Base-by-base conservation (phyloP, 2,797 vertebrate species). In the Decapterus maruadsi region DNA sequence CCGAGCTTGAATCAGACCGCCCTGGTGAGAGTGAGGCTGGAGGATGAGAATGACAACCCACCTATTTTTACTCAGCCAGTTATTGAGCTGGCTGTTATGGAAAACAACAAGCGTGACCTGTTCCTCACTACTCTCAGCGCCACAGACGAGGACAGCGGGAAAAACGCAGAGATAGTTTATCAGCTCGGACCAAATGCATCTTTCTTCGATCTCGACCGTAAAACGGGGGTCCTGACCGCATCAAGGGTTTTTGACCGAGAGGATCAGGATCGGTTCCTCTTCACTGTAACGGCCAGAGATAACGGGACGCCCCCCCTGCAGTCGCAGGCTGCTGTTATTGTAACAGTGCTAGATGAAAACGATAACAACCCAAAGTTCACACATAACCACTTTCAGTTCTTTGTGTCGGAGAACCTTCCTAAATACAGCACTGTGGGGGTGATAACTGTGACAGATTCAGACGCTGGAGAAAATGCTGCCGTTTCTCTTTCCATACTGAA, bases 291-390 rank as follows among this genome's bases (percentile, higher is more conserved):
- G 4, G 98, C 98, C 26, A 94, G 98, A 93, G 98, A 99, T 94
- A 99, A 98, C 9, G 98, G 98, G 51, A 99, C 98, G 10, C 97
- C 98, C 69, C 97, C 98, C 72, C 94, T 99, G 78, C 98, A 99
- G 89, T 98, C 97, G 77, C 98, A 99, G 89, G 98, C 98, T 0
- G 97, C 98, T 2, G 96, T 99, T 31, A 99, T 99, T 73, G 98
- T 99, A 53, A 99, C 97, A 6, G 97, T 99, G 43, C 90, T 98
- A 92, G 98, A 99, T 0, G 97, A 99, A 92, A 99, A 99, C 55
- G 98, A 99, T 92, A 99, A 99, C 89, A 99, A 96, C 89, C 98
- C 98, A 53, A 99, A 99, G 92, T 99, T 99, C 91, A 99, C 98
- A 69, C 98, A 99, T 83, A 99, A 99, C 85, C 98, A 99, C 91